Conservation (phyloP, 2,888 invertebrate genomes). For the Ferrisia virgata region DNA sequence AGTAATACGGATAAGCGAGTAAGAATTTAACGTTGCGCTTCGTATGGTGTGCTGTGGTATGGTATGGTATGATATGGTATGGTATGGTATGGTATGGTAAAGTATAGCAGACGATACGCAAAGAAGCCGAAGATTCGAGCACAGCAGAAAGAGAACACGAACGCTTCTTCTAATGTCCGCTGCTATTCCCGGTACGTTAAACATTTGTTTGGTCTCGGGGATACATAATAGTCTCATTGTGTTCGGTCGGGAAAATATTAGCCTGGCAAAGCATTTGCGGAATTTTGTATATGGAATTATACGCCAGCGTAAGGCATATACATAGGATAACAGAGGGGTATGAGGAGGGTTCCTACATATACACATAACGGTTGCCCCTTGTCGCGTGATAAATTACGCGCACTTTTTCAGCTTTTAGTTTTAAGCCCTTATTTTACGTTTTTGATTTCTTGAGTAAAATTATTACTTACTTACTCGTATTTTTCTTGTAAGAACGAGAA, state of each 20-base stretch:
- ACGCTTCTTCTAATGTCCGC: slow-evolving; percentile 5
- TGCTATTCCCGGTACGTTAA: slow-evolving; percentile 15
- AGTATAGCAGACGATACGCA: not conserved
- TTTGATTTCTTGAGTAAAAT: slow-evolving; percentile 26
- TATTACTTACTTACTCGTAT: not conserved
- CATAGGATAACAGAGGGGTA: too few relatives aligned
- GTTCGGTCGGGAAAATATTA: slow-evolving; percentile 11
- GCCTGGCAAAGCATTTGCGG: slow-evolving; percentile 7
- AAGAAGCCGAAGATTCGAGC: not conserved
- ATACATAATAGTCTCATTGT: slow-evolving; percentile 19
- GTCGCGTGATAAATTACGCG: slow-evolving; percentile 26
- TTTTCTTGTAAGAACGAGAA: not conserved
- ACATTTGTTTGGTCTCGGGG: slow-evolving; percentile 20
- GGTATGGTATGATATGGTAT: too few relatives aligned
- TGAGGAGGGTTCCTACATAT: not conserved
- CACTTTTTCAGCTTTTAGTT: slow-evolving; percentile 26
- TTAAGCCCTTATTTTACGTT: not conserved
- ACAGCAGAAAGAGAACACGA: not conserved
- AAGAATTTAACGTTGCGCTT: not conserved
- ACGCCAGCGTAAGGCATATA: not conserved
- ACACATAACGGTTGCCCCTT: not conserved
- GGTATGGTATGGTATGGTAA: not conserved
- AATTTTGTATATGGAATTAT: slow-evolving; percentile 18
- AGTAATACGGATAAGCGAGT: not conserved
- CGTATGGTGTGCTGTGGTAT: not conserved